A percentile compares a stretch with the other conserved stretches of the same genome.
These are phyloP conservation scores for Holacanthella duospinosa DNA, from an alignment of 2,888 invertebrate species.

Conservation along the genomic window DNA sequence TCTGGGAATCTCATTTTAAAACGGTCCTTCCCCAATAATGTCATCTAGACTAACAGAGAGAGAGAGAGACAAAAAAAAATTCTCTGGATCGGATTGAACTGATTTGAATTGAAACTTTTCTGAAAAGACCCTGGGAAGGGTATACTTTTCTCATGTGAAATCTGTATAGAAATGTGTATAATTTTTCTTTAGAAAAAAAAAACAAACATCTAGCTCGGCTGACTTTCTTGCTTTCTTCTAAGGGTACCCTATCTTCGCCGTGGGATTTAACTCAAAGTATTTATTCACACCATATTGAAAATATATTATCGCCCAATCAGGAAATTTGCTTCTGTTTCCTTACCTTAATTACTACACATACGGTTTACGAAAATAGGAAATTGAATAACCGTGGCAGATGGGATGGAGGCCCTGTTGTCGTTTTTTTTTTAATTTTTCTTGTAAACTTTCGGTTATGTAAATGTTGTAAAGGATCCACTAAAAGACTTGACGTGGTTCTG, in stretches of 20 bases:
- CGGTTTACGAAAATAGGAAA: no score
- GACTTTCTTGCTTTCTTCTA: no score
- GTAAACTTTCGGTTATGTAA: not conserved
- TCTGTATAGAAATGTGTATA: not conserved
- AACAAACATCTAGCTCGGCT: no score
- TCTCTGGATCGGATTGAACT: not conserved
- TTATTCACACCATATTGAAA: no score
- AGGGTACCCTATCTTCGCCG: no score
- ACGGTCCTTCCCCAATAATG: not conserved
- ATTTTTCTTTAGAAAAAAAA: no score
- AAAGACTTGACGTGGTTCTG: not conserved
- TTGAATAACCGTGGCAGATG: no score
- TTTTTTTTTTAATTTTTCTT: not conserved
- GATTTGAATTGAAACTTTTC: not conserved
- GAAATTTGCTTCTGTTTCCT: no score
- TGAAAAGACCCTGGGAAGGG: not conserved
- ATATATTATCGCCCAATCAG: no score
- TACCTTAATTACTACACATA: no score
- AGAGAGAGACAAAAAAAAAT: not conserved
- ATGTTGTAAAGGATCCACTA: not conserved
- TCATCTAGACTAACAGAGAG: not conserved
- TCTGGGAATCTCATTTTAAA: no score
- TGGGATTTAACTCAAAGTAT: no score
- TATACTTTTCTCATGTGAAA: not conserved
- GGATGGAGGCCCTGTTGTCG: not conserved